Base-by-base conservation (phyloP, 1,140 invertebrate species). In the Megathymus violae region DNA sequence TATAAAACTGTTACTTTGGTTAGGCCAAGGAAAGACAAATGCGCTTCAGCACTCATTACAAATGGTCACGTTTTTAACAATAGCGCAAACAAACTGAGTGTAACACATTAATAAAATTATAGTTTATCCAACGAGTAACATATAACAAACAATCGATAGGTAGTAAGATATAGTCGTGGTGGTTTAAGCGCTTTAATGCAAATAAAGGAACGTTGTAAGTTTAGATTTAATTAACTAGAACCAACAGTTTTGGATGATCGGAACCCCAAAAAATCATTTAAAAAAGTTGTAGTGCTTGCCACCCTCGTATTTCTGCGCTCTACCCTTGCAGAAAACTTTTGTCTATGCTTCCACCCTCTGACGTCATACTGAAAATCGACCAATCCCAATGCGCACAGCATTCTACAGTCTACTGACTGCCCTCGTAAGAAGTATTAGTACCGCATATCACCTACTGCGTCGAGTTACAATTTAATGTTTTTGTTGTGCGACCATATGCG, bases 341-440 rank as follows among this genome's bases (percentile, higher is more conserved):
- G 84, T 91, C 88, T 89, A 89, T 90, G 85, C 58, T 80, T 74
- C 78, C 77, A 88, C 85, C 88, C 88, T 79, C 80, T 89, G 86
- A 91, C 88, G 88, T 91, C 88, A 91, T 78, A 63, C 62, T 78
- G 80, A 82, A 89, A 88, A 91, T 91, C 88, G 88, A 91, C 88
- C 88, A 91, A 91, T 89, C 82, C 84, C 73, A 81, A 75, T 61
- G 62, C 76, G 76, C 78, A 78, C 79, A 88, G 85, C 86, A 76
- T 73, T 81, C 77, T 31, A 56, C 52, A 17, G 75, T 81, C 77
- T 34, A 58, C 54, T 17, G 75, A 80, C 82, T 74, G 78, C 76
- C 78, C 80, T 85, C 69, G 68, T 67, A n/a, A n/a, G 74, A 79
- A 75, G 74, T 80, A 76, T 80, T 74, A 89, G 76, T 82, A 77